Evolutionary conservation across 1,140 invertebrate species (phyloP).

Genomic region (Halyomorpha halys): DNA sequence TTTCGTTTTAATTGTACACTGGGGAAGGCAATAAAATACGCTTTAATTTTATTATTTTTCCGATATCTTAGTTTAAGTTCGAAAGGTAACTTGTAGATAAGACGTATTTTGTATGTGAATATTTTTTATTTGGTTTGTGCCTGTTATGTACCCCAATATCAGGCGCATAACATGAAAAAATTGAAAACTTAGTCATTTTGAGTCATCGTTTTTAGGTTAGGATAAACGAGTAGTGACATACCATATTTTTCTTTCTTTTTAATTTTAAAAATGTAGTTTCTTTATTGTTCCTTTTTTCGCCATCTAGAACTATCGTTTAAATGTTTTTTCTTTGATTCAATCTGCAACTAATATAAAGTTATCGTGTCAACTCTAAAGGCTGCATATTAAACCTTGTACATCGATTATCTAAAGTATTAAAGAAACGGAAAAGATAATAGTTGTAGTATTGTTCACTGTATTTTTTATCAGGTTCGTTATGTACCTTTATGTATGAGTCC

Average conservation of each 20-base stretch:
- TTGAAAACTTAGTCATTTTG: slow-evolving; percentile 27
- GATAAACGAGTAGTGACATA: slow-evolving; percentile 19
- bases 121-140: slow-evolving; percentile 16
- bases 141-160: neutral
- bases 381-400: slow-evolving; percentile 11
- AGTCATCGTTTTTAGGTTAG: slow-evolving; percentile 26
- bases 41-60: slow-evolving; percentile 34
- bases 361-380: slow-evolving; percentile 5
- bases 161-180: slow-evolving; percentile 11
- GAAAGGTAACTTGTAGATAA: slow-evolving; percentile 15
- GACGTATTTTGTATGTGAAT: slow-evolving; percentile 5
- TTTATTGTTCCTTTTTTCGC: slow-evolving; percentile 10
- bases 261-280: slow-evolving; percentile 18
- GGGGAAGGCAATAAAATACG: slow-evolving; percentile 49
- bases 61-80: slow-evolving; percentile 20
- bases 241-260: slow-evolving; percentile 19
- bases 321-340: slow-evolving; percentile 2
- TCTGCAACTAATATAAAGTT: slow-evolving; percentile 6
- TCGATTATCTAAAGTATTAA: slow-evolving; percentile 8
- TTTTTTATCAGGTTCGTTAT: slow-evolving; percentile 5
- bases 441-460: slow-evolving; percentile 2
- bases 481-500: slow-evolving; percentile 11
- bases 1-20: slow-evolving; percentile 20
- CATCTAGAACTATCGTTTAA: slow-evolving; percentile 2
- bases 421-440: slow-evolving; percentile 3